phyloP scores from a whole-genome alignment of 2,888 invertebrate species.

The Apocheima hispidaria region DNA sequence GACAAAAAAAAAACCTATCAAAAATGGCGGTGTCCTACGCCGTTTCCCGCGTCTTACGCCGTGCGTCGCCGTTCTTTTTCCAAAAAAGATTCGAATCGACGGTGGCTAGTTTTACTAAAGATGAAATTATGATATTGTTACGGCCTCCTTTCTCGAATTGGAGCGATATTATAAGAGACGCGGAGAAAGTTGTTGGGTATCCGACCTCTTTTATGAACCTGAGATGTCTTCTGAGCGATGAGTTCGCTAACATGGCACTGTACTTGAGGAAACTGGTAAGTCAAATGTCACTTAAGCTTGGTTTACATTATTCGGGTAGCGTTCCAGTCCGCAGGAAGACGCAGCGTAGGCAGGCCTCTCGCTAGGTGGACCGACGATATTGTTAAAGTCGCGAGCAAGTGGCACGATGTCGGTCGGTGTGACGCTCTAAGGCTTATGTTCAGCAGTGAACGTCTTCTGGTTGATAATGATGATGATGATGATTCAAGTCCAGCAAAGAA shows the following conservation, averaged over 20 bases:
- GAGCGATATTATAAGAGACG: conserved; percentile 79
- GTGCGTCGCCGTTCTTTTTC: conserved; percentile 70
- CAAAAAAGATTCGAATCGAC: conserved; percentile 80
- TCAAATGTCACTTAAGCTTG: conserved; percentile 29
- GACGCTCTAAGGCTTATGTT: too few relatives aligned
- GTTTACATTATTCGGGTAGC: too few relatives aligned
- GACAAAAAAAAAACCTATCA: conserved; percentile 1
- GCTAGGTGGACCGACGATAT: too few relatives aligned
- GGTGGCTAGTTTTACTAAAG: conserved; percentile 78
- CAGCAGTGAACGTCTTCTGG: too few relatives aligned
- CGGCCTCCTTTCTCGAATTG: conserved; percentile 80
- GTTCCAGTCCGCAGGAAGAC: too few relatives aligned
- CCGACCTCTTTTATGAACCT: conserved; percentile 87
- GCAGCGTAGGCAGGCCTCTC: too few relatives aligned
- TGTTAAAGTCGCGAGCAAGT: too few relatives aligned
- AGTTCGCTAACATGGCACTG: conserved; percentile 86
- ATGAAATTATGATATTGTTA: conserved; percentile 75
- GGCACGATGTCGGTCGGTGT: too few relatives aligned
- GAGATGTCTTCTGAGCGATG: conserved; percentile 86
- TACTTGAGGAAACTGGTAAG: conserved; percentile 83
- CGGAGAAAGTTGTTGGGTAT: conserved; percentile 84
- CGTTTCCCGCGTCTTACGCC: conserved; percentile 72
- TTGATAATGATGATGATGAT: too few relatives aligned
- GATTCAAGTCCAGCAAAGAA: too few relatives aligned
- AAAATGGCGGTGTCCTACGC: conserved; percentile 69